phyloP scores from a whole-genome alignment of 2,113 vertebrate genomes.

The Nipponia nippon region DNA sequence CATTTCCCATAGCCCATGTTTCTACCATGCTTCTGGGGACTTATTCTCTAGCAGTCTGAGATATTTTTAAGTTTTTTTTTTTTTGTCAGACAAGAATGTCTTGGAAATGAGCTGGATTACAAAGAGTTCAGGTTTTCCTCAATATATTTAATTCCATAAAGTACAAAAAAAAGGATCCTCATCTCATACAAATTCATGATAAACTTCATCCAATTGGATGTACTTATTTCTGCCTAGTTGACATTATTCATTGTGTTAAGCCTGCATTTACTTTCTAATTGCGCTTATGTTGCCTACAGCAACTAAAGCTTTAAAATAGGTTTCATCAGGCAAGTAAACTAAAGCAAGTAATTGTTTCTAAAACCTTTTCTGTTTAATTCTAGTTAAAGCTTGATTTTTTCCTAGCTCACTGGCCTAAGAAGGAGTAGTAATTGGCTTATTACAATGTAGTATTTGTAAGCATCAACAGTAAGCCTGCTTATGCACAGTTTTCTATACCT shows the following conservation, averaged over 20 bases:
- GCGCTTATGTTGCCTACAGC: neutral
- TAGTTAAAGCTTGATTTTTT: neutral
- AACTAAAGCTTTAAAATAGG: neutral
- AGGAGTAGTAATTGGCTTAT: neutral
- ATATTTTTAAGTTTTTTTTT: neutral
- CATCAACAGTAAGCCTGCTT: neutral
- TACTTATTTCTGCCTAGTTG: neutral
- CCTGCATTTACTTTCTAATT: constrained; percentile 38
- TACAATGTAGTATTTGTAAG: neutral
- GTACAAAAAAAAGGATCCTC: neutral
- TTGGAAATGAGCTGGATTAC: neutral
- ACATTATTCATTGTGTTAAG: neutral
- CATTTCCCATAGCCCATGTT: neutral
- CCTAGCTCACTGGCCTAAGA: neutral
- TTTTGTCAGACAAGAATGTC: neutral
- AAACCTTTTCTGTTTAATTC: constrained; percentile 21
- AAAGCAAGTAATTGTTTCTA: constrained; percentile 34
- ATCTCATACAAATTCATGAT: neutral
- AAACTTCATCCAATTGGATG: neutral
- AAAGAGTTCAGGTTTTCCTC: neutral
- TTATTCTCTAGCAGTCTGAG: neutral
- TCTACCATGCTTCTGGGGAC: neutral
- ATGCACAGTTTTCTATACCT: neutral
- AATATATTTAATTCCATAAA: neutral
- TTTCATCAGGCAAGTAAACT: constrained; percentile 14